Evolutionary conservation across 2,888 invertebrate genomes (phyloP), one percentile per base, ranked within the genome.

Genomic region (Pilophorus perplexus): DNA sequence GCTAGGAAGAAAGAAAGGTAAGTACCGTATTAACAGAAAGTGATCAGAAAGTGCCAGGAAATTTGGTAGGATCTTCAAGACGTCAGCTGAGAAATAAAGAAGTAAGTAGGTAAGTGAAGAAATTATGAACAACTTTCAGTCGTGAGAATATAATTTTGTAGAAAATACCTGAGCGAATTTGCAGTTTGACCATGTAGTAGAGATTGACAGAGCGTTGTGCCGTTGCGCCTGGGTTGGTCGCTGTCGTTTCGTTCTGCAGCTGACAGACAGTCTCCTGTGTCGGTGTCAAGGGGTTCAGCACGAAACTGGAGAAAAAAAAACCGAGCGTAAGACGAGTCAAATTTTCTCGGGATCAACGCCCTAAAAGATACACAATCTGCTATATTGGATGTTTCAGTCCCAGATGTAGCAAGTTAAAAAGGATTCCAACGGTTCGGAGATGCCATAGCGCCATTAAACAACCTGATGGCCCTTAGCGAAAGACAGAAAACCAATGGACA

Each of bases 111-210:
- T n/a, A n/a, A n/a, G n/a, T n/a, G n/a, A n/a, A n/a, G n/a, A n/a
- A n/a, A n/a, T n/a, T n/a, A n/a, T n/a, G n/a, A n/a, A n/a, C n/a
- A n/a, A n/a, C n/a, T n/a, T n/a, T n/a, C n/a, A n/a, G n/a, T n/a
- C n/a, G n/a, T n/a, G n/a, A n/a, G n/a, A n/a, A n/a, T n/a, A n/a
- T n/a, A n/a, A n/a, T n/a, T n/a, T n/a, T n/a, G n/a, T n/a, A n/a
- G n/a, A n/a, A n/a, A n/a, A n/a, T 75, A 83, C 83, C 83, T 72
- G 93, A 90, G 77, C 93, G 81, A 73, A 94, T 84, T 80, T 89
- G 88, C 74, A 94, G 80, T 79, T 94, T 94, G 74, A 92, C 91
- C 92, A 94, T 93, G 82, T 94, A 94, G 79, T 94, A 94, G 81
- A 92, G 90, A 78, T 92, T 93, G 74, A 90, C 90, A 20, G 92